These are phyloP conservation scores for Halisarca cf. caerulea DNA, from an alignment of 37 sponge, comb jelly and placozoan species.

Conservation along the genomic window DNA sequence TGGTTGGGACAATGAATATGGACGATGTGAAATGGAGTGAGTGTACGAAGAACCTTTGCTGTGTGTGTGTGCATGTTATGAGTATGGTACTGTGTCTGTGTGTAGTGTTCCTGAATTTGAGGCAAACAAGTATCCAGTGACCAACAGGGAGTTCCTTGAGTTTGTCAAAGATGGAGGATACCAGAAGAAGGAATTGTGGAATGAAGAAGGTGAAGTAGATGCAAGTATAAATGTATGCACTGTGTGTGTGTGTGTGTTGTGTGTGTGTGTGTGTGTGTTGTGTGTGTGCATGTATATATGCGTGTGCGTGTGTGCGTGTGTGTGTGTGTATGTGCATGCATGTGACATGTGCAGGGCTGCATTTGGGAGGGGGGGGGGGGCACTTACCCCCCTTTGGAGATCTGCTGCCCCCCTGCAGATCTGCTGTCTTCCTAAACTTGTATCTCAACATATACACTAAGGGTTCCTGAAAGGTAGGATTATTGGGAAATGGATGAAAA, in stretches of 20 bases:
- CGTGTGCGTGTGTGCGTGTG: neutral
- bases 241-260: too few relatives aligned
- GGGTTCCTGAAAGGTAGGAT: too few relatives aligned
- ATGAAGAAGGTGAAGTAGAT: constrained; percentile 70
- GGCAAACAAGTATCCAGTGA: constrained; percentile 67
- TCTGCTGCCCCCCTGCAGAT: too few relatives aligned
- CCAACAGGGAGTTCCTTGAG: constrained; percentile 79
- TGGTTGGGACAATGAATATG: constrained; percentile 96
- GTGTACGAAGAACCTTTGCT: constrained; percentile 12
- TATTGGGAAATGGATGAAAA: too few relatives aligned
- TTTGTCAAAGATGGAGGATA: constrained; percentile 85
- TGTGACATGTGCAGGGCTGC: too few relatives aligned
- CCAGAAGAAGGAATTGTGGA: constrained; percentile 69
- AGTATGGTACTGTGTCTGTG: neutral
- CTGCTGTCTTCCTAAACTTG: too few relatives aligned
- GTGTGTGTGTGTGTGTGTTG: too few relatives aligned
- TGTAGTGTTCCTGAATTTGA: constrained; percentile 85
- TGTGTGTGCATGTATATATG: too few relatives aligned
- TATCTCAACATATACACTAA: too few relatives aligned
- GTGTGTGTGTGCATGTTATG: neutral
- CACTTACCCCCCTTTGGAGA: too few relatives aligned
- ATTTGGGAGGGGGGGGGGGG: too few relatives aligned
- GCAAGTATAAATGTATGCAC: neutral
- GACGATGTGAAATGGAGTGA: constrained; percentile 59
- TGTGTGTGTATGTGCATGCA: too few relatives aligned